Evolutionary conservation across 2,888 invertebrate genomes (phyloP).

Genomic region (Icerya purchasi): DNA sequence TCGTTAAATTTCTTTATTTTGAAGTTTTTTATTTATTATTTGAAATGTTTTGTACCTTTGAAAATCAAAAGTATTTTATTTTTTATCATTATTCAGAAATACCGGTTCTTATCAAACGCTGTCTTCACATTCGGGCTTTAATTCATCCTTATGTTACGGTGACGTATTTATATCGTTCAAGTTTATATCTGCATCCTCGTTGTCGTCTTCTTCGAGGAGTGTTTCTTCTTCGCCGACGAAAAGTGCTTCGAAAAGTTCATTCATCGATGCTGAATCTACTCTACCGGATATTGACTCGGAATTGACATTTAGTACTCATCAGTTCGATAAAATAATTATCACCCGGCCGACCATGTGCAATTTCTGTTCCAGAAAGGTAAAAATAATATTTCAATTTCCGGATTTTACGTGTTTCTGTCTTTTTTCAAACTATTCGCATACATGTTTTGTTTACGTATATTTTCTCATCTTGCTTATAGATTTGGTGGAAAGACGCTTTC

Average conservation of each 20-base stretch:
- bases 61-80: not conserved
- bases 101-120: constrained; percentile 31
- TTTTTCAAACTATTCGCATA: no score
- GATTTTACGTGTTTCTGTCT: no score
- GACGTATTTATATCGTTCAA: constrained; percentile 68
- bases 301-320: constrained; percentile 5
- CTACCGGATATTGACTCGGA: constrained; percentile 9
- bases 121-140: constrained; percentile 54
- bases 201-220: constrained; percentile 1
- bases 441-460: no score
- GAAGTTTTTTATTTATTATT: no score
- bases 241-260: not conserved
- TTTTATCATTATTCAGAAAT: constrained; percentile 4
- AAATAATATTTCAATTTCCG: no score
- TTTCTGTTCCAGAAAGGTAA: constrained; percentile 79
- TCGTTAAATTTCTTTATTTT: no score
- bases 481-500: constrained; percentile 90
- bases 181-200: constrained; percentile 26
- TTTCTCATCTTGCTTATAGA: constrained; percentile 35
- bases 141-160: constrained; percentile 75
- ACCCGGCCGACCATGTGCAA: constrained; percentile 75
- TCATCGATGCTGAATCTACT: constrained; percentile 1
- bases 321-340: constrained; percentile 28
- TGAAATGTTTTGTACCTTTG: no score
- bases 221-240: constrained; percentile 10